Evolutionary conservation across 2,113 vertebrate species (phyloP).

Genomic region (Rhodinocichla rosea): DNA sequence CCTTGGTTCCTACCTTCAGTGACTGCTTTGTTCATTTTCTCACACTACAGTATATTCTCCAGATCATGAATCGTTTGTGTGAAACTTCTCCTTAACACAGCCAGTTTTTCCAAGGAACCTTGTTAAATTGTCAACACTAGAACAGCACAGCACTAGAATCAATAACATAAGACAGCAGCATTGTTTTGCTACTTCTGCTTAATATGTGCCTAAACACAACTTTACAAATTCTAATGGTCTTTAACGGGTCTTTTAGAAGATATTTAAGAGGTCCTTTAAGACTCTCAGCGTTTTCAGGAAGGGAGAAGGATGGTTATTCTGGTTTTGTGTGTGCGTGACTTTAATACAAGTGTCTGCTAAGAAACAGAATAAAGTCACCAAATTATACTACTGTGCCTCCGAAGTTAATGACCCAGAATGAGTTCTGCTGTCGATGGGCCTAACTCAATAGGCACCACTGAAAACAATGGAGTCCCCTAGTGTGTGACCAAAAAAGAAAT

Average conservation of each 20-base stretch:
- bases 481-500: constrained; percentile 65
- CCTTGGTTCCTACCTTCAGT: background rate
- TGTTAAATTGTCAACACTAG: constrained; percentile 46
- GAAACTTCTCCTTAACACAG: background rate
- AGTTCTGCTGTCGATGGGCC: constrained; percentile 52
- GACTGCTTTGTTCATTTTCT: background rate
- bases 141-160: background rate
- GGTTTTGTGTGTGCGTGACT: background rate
- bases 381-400: constrained; percentile 42
- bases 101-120: constrained; percentile 21
- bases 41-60: background rate
- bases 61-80: background rate
- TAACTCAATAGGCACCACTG: constrained; percentile 65
- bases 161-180: background rate
- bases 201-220: background rate
- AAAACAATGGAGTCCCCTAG: constrained; percentile 65
- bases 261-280: background rate
- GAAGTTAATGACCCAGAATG: constrained; percentile 53
- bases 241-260: background rate
- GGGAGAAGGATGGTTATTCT: background rate
- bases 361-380: constrained; percentile 31
- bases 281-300: background rate
- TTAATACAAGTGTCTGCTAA: constrained; percentile 15
- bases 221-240: background rate
- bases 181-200: background rate